A percentile compares a stretch with the other conserved stretches of the same genome.
phyloP scores from a whole-genome alignment of 2,888 invertebrate genomes.

The Drosophila sordidula region DNA sequence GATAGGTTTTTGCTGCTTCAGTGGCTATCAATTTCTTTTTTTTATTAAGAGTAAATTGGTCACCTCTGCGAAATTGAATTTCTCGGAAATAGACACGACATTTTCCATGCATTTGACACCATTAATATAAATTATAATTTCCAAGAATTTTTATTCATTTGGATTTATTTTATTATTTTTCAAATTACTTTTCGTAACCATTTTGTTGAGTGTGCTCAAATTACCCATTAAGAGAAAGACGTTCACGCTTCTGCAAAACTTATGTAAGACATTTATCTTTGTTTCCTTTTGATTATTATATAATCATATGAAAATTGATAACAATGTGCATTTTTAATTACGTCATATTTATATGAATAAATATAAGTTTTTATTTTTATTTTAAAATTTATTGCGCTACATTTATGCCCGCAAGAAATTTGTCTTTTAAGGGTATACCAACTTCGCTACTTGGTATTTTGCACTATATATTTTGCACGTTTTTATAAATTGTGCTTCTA shows the following conservation, averaged over 20 bases:
- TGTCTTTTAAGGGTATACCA: neutral
- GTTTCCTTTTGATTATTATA: no score
- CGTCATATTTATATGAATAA: no score
- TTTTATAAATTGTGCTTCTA: neutral
- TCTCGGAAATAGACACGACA: neutral
- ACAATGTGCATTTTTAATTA: no score
- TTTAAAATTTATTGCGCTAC: no score
- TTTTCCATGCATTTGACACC: constrained; percentile 1
- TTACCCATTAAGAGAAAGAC: neutral
- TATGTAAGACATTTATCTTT: no score
- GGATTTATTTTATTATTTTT: neutral
- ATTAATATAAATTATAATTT: neutral
- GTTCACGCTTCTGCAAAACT: neutral
- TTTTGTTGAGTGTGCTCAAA: neutral
- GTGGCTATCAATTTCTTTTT: no score
- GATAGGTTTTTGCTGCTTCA: neutral
- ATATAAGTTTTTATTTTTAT: no score
- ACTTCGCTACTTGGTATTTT: neutral
- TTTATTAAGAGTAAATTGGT: no score
- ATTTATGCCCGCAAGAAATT: neutral
- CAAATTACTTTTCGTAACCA: neutral
- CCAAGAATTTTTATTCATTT: neutral
- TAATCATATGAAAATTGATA: no score
- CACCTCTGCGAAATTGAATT: neutral
- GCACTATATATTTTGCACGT: neutral